Evolutionary conservation across 2,113 vertebrate genomes (phyloP).

Genomic region (Myiozetetes cayanensis): DNA sequence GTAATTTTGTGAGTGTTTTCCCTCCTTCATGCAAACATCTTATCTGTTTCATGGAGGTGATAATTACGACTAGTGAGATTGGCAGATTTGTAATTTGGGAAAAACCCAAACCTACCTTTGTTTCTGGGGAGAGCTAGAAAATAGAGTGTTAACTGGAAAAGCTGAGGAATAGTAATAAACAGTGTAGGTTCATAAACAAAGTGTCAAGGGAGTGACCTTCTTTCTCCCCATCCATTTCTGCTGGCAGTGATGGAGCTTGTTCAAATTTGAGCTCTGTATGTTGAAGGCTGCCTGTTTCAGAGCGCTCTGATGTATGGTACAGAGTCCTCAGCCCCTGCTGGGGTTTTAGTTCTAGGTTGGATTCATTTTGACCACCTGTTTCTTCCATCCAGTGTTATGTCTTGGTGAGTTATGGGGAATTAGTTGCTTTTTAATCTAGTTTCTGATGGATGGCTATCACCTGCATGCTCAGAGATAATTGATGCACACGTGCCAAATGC

Average conservation of each 20-base stretch:
- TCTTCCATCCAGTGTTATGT: not conserved
- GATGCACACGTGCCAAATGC: not conserved
- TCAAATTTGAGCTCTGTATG: not conserved
- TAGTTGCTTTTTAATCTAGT: slow-evolving; percentile 38
- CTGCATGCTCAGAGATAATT: not conserved
- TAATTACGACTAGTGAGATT: not conserved
- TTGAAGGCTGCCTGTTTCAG: not conserved
- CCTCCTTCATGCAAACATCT: not conserved
- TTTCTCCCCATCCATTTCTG: not conserved
- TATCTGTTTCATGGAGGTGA: not conserved
- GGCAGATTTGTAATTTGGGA: not conserved
- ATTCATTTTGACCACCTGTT: slow-evolving; percentile 4
- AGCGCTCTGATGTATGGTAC: not conserved
- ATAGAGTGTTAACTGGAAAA: not conserved
- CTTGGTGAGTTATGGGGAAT: slow-evolving; percentile 4
- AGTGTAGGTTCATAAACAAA: not conserved
- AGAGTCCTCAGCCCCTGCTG: not conserved
- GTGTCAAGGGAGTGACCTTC: not conserved
- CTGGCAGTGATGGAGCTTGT: not conserved
- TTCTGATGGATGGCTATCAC: slow-evolving; percentile 32
- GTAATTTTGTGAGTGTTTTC: not conserved
- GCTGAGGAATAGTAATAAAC: not conserved
- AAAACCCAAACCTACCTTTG: not conserved
- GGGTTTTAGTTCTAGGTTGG: not conserved
- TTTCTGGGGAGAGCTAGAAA: not conserved